Evolutionary conservation across 2,888 invertebrate genomes (phyloP).

Genomic region (Lymantria monacha): DNA sequence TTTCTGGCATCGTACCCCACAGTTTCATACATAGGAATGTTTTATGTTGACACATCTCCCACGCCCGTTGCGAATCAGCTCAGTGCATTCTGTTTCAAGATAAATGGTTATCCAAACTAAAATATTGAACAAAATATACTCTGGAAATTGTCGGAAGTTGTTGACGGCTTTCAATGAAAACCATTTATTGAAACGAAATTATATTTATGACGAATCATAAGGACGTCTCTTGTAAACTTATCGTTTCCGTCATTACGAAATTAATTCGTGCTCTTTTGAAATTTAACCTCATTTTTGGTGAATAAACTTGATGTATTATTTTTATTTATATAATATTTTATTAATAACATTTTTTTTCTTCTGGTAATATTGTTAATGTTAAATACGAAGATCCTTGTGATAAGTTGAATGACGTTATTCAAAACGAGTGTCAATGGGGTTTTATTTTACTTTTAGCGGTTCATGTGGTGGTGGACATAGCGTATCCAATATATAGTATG

Average conservation of each 20-base stretch:
- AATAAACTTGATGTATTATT: too few relatives aligned
- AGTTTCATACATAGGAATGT: constrained; percentile 59
- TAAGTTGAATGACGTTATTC: too few relatives aligned
- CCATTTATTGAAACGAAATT: constrained; percentile 21
- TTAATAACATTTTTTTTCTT: too few relatives aligned
- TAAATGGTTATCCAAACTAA: constrained; percentile 41
- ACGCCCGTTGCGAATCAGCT: constrained; percentile 57
- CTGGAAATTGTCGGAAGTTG: constrained; percentile 23
- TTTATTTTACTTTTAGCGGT: too few relatives aligned
- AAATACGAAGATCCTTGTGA: too few relatives aligned
- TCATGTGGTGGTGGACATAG: too few relatives aligned
- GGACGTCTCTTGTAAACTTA: constrained; percentile 18
- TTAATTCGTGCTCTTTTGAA: constrained; percentile 10
- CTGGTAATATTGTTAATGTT: too few relatives aligned
- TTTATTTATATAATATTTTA: too few relatives aligned
- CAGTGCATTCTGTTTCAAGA: constrained; percentile 40
- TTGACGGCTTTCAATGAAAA: constrained; percentile 26
- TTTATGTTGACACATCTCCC: constrained; percentile 77
- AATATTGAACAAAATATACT: constrained; percentile 22
- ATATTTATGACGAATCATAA: constrained; percentile 29
- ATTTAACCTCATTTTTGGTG: constrained; percentile 10
- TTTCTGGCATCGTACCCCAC: too few relatives aligned
- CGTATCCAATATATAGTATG: too few relatives aligned
- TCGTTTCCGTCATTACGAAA: constrained; percentile 28
- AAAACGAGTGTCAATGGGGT: too few relatives aligned